Base-by-base conservation (phyloP, 2,797 vertebrate genomes). In the Centroberyx gerrardi region DNA sequence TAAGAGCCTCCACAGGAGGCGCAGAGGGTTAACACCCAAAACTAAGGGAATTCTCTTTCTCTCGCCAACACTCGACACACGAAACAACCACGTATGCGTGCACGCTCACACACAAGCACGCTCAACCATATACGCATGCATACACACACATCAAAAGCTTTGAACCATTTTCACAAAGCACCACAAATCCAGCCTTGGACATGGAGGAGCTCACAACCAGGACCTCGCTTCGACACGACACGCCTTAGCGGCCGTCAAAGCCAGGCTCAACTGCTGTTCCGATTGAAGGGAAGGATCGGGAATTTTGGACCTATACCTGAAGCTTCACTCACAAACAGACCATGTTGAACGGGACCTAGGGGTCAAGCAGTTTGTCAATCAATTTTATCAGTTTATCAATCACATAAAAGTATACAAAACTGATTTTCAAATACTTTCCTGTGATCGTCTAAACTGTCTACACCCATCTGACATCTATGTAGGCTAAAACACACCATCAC, bases 1-100 rank as follows among this genome's bases (percentile, higher is more conserved):
- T 93, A 92, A 90, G 89, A 93, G 93, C 95, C 95, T 96, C 95
- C 95, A 96, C 88, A 91, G 95, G 95, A 96, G 95, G 95, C 78
- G 78, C 91, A 91, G 88, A 88, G 93, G 86, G 87, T 86, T 80
- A 90, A 87, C 88, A 87, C 93, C 92, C 93, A 85, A 87, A 88
- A 90, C 48, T 31, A 89, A 91, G 91, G 90, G 89, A 90, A 90
- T 90, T 82, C 82, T 69, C 33, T 83, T 90, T 44, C 15, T 13
- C 60, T 84, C 65, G 83, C 85, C 13, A 18, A 46, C 46, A 81
- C 56, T 72, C 72, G 42, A 76, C 83, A 64, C 67, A 69, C 70
- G 56, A 79, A 87, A 81, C 84, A 79, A 78, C 84, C 88, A 78
- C 51, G 74, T 55, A 72, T 82, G 78, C 76, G 79, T 64, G 78